Percentiles rank a stretch among this genome's conserved stretches.
Conservation (phyloP, 2,797 vertebrate genomes). For the Enteromius mattozi region DNA sequence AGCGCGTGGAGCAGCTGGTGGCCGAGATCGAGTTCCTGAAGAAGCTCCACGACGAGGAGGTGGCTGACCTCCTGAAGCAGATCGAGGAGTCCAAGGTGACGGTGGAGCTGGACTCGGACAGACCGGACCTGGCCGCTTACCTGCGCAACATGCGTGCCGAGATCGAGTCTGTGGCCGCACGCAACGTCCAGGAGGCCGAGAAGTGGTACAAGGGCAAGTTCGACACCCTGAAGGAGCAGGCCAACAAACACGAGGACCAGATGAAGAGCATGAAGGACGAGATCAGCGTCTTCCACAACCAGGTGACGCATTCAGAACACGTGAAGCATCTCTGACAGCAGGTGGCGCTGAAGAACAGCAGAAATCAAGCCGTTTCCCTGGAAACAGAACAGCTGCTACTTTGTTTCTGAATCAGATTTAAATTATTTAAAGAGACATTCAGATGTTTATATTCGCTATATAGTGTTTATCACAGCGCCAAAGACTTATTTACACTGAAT, state of each 20-base stretch:
- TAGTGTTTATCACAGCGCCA: no score
- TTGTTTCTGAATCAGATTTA: no score
- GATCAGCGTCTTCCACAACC: constrained; percentile 77
- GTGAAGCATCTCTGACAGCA: no score
- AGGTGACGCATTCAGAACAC: constrained; percentile 50
- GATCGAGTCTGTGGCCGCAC: constrained; percentile 79
- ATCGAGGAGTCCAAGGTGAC: constrained; percentile 79
- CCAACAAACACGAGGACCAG: constrained; percentile 78
- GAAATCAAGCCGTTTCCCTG: no score
- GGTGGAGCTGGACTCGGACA: constrained; percentile 74
- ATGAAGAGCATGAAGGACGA: constrained; percentile 82
- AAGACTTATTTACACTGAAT: no score
- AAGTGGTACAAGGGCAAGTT: constrained; percentile 88
- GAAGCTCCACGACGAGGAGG: constrained; percentile 80
- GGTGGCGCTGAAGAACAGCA: no score
- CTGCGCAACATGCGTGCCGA: constrained; percentile 77
- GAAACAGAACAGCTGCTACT: no score
- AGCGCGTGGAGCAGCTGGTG: constrained; percentile 76
- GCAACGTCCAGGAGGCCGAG: constrained; percentile 84
- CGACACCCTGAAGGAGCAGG: constrained; percentile 79
- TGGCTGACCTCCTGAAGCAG: constrained; percentile 80
- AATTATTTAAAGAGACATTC: no score
- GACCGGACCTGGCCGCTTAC: constrained; percentile 77
- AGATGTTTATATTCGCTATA: no score
- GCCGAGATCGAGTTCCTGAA: constrained; percentile 81